Evolutionary conservation across 2,113 vertebrate species (phyloP), one percentile per base, ranked within the genome.

Genomic region (Nothocercus nigrocapillus): DNA sequence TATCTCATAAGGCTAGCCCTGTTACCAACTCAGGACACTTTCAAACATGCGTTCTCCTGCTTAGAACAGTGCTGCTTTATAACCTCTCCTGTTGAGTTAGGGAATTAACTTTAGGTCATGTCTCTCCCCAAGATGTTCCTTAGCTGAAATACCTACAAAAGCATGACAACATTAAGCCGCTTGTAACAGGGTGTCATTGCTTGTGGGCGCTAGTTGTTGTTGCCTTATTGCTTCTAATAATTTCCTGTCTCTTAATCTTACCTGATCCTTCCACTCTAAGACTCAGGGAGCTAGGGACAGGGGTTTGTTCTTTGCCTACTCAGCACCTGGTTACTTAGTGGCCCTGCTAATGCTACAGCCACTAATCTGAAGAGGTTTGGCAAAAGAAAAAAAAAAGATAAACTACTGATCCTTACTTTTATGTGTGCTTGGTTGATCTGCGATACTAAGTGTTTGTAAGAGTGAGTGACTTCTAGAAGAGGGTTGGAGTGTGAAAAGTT

Each of bases 81-180:
- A 78, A 59, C 20, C 24, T 86, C 24, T 32, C 16, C 15, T 61
- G 79, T 68, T 86, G 34, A 61, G 45, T 87, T 24, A 24, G 66
- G 32, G 30, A 42, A n/a, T 45, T 44, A 32, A 28, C 30, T 68
- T 58, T 18, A 32, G 28, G 32, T 85, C 2, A n/a, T 84, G n/a
- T 84, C 56, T 78, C 18, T 86, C 66, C 15, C 64, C 40, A 67
- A 83, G 56, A 24, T 47, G 21, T 34, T 89, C 42, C 66, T 79
- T 79, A 38, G 51, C 34, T 82, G 84, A 79, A 75, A 79, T 44
- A 34, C 21, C 47, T 61, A 40, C 56, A 75, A 70, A 85, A 84
- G 16, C 32, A 34, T 44, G 69, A 77, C 9, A n/a, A 19, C 64
- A 49, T 69, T 21, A 84, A 51, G 34, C 22, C 82, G 8, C 9